phyloP scores from a whole-genome alignment of 92 coral and sea anemone genomes.

The Pocillopora grandis region DNA sequence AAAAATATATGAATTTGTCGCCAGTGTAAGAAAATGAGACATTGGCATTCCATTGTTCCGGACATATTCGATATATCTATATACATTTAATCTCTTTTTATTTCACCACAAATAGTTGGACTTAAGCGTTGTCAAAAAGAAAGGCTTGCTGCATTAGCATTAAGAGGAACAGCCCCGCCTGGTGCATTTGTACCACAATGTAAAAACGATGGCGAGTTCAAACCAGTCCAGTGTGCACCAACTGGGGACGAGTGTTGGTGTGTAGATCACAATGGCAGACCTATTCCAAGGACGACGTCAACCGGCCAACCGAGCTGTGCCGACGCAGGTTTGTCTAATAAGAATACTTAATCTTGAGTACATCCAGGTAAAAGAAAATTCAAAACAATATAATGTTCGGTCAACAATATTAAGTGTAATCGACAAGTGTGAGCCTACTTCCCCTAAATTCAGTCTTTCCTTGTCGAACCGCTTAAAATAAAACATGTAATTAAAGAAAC shows the following conservation, averaged over 20 bases:
- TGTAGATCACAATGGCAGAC: conserved; percentile 76
- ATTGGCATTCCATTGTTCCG: background rate
- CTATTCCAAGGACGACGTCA: conserved; percentile 80
- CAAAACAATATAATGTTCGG: no score
- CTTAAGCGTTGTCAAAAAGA: conserved; percentile 72
- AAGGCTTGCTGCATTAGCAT: conserved; percentile 73
- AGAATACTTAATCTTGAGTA: no score
- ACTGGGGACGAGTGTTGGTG: conserved; percentile 91
- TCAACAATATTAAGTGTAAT: no score
- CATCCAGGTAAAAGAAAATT: no score
- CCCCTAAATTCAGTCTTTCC: no score
- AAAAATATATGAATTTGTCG: no score
- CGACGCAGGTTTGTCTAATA: conserved; percentile 59
- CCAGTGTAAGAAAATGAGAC: no score
- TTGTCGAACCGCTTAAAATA: no score
- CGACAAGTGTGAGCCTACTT: no score
- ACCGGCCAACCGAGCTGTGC: conserved; percentile 59
- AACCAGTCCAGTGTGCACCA: conserved; percentile 77
- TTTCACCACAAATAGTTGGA: conserved; percentile 47
- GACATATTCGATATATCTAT: background rate
- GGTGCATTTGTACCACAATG: conserved; percentile 83
- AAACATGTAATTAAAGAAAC: no score
- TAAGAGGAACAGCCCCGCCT: conserved; percentile 72
- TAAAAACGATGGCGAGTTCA: conserved; percentile 62
- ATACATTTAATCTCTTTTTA: background rate